Evolutionary conservation across 1,140 invertebrate genomes (phyloP), one percentile per base, ranked within the genome.

Genomic region (Drosophila novamexicana): DNA sequence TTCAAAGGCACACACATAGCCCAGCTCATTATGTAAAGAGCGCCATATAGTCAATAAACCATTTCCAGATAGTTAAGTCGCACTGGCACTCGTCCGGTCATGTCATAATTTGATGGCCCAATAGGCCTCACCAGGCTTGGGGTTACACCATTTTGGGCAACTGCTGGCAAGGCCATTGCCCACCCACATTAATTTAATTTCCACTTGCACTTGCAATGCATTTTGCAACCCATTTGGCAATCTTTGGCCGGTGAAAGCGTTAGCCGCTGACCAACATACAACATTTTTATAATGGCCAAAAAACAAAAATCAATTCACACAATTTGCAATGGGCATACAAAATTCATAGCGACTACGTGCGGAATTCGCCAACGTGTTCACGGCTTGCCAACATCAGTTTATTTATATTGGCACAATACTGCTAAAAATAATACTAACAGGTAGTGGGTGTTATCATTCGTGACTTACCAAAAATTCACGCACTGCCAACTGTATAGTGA

Each of bases 101-200:
- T 89, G 84, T 89, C 84, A 89, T 89, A 89, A 89, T 89, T 89
- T 81, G 52, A 88, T 79, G 71, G 64, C 71, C 34, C 64, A 73
- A 67, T 65, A 65, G 71, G 52, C 64, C 62, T 34, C 54, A 56
- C 36, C 53, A 22, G 7, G 40, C 22, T 2, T n/a, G 56, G 42
- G 57, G 29, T 36, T 34, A 32, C 8, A 44, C 40, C 42, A 50
- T 22, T 39, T 34, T 49, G 58, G 42, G 16, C 58, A 58, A 44
- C n/a, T 34, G 42, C 10, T 18, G 29, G 56, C 70, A 74, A 74
- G 71, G 65, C 71, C 70, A 54, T 36, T 34, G 45, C 32, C 10
- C 14, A 0, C 3, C n/a, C 22, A 29, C 22, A 29, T 29, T 5
- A 5, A 29, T 29, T 29, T 29, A 0, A 64, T 36, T 40, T 32